Base-by-base conservation (phyloP, 2,888 invertebrate genomes). In the Eurytoma californica region DNA sequence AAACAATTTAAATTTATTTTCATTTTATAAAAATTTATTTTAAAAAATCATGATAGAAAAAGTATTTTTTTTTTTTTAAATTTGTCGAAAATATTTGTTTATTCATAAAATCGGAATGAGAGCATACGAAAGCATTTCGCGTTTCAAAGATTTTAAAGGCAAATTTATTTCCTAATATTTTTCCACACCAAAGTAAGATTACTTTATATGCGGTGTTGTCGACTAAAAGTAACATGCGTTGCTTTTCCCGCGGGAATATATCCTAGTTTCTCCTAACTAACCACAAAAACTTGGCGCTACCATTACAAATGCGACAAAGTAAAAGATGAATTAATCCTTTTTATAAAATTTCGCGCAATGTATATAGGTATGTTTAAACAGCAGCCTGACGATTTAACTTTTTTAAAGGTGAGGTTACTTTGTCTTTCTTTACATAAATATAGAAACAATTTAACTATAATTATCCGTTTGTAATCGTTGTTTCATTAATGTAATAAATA, bases 261-360 rank as follows among this genome's bases (percentile, higher is more conserved):
- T 28, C 28, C 18, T 7, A 7, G 14, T 20, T 47, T 20, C 13
- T 16, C 39, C 12, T 24, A 20, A 16, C 3, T 47, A 58, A 18
- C 58, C 20, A 9, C 14, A 3, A 58, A 20, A 69, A 69, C 24
- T 24, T 18, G 13, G 51, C 16, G 24, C 28, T 13, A 49, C 20
- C 20, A 18, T 18, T 63, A 39, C 39, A 72, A 61, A 76, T 70
- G 55, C 28, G 49, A 65, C 63, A 65, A 63, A 49, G 53, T 49
- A 65, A 57, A 39, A 65, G 65, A 18, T 47, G 49, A 16, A 63
- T 57, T 57, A 76, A 65, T 63, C 49, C 24, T 57, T 49, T 63
- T 20, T 63, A 55, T 30, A 53, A 69, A 63, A 63, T 69, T 69
- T 55, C 39, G 60, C 30, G n/a, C 18, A 18, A n/a, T 18, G 47